Percentiles rank a stretch among this genome's conserved stretches.
Conservation (phyloP, 2,888 invertebrate genomes). For the Notodonta ziczac region DNA sequence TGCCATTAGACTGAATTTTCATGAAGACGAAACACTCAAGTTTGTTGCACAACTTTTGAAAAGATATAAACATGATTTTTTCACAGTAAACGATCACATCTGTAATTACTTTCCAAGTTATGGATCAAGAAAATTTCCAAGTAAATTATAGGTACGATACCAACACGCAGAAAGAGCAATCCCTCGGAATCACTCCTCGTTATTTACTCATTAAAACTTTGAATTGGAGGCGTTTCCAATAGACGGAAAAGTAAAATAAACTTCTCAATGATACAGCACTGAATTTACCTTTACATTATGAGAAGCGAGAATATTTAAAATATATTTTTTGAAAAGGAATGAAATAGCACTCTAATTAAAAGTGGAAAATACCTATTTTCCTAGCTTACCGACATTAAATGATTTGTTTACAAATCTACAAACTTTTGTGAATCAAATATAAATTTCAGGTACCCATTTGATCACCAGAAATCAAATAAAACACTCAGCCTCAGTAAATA, state of each 20-base stretch:
- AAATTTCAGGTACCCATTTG: too few relatives aligned
- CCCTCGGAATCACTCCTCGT: constrained; percentile 62
- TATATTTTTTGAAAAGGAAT: not conserved
- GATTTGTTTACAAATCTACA: too few relatives aligned
- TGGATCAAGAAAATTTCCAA: not conserved
- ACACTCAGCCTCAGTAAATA: too few relatives aligned
- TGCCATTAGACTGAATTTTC: too few relatives aligned
- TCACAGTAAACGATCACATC: constrained; percentile 21
- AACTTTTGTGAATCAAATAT: too few relatives aligned
- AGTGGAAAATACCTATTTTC: too few relatives aligned
- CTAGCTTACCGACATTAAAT: too few relatives aligned
- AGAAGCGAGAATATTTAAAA: not conserved
- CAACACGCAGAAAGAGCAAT: constrained; percentile 63
- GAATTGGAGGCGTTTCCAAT: constrained; percentile 67
- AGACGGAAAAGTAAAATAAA: constrained; percentile 58
- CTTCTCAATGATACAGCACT: constrained; percentile 58
- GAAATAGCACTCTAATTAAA: too few relatives aligned
- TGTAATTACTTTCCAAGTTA: constrained; percentile 32
- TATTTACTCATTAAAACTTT: constrained; percentile 82
- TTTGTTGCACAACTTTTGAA: not conserved
- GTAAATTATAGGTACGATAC: constrained; percentile 9
- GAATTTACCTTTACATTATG: constrained; percentile 43
- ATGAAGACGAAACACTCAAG: not conserved
- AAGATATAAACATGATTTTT: constrained; percentile 31
- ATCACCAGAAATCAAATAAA: too few relatives aligned